Percentiles rank a stretch among this genome's conserved stretches.
These are phyloP conservation scores for Miopithecus talapoin DNA, from an alignment of 2,797 vertebrate genomes.

Conservation along the genomic window DNA sequence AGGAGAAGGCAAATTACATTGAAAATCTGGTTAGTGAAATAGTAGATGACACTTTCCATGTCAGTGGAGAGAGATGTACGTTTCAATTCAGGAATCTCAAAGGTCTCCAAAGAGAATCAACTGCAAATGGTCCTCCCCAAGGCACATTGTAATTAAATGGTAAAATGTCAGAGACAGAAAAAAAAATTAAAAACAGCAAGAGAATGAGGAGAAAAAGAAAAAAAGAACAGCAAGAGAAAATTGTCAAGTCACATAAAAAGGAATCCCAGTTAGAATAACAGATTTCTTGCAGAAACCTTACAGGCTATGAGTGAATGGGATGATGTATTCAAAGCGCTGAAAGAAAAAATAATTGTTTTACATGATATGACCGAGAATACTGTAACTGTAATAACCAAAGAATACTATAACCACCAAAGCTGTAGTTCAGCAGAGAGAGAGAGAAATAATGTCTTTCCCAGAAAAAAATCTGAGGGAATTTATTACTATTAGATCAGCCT, in stretches of 20 bases:
- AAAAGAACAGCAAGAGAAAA: too few relatives aligned
- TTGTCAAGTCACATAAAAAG: neutral
- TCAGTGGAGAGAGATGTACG: neutral
- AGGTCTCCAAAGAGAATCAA: neutral
- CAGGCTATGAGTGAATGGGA: neutral
- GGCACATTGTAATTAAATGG: neutral
- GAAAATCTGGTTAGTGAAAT: neutral
- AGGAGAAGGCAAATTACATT: neutral
- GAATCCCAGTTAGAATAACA: neutral
- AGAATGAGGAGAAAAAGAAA: neutral
- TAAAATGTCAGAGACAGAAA: neutral
- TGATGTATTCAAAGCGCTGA: neutral
- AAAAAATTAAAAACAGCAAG: neutral
- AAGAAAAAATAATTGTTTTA: neutral
- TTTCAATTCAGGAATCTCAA: neutral
- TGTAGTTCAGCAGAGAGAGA: neutral
- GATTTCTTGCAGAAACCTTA: neutral
- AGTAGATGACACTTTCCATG: neutral
- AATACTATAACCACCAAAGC: neutral
- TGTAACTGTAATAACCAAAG: neutral
- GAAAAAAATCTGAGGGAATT: neutral
- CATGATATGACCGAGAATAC: too few relatives aligned
- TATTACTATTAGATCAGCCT: neutral
- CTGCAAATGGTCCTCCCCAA: neutral
- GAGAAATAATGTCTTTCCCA: neutral